Base-by-base conservation (phyloP, 2,797 vertebrate species). In the Sebastes itinus region DNA sequence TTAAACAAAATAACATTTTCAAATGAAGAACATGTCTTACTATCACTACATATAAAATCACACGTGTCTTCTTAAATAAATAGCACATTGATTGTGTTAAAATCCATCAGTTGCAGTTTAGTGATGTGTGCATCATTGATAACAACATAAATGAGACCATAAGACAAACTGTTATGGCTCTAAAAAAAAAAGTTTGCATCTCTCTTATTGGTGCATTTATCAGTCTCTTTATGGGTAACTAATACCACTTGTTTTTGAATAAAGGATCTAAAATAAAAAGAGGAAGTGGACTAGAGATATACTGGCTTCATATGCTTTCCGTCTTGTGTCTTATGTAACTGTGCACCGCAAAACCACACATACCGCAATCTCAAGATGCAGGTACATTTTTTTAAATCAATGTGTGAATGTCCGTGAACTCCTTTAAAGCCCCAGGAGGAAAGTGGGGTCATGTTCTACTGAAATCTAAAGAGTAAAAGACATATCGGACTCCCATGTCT, bases 401-500 rank as follows among this genome's bases (percentile, higher is more conserved):
- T 94, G 83, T 73, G 67, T 78, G 80, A 92, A 91, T 84, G 91
- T 89, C 83, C 12, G n/a, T 88, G 82, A 81, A 90, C 58, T 85
- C 65, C 54, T 76, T 13, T 30, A 32, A 78, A 72, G 69, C 61
- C 87, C 69, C 72, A 2, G 20, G 91, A 86, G 88, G 55, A 76
- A 62, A 27, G 80, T 18, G 60, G 84, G 78, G 33, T 94, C 91
- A 78, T 87, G 46, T 94, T 94, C 91, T 80, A 64, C 55, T 92
- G 92, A 92, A 92, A 92, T 89, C 80, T 91, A 92, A 90, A 93
- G 87, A 92, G 90, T 90, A 89, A 90, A 91, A 90, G 88, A 94
- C 86, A 88, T 87, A 88, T 88, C 83, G 7, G 90, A 90, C 84
- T 93, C 78, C 66, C 8, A 61, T 90, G 88, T 90, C 81, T 88